These are phyloP conservation scores for Ctenosaura bakeri DNA, from an alignment of 2,797 vertebrate genomes.

Conservation along the genomic window DNA sequence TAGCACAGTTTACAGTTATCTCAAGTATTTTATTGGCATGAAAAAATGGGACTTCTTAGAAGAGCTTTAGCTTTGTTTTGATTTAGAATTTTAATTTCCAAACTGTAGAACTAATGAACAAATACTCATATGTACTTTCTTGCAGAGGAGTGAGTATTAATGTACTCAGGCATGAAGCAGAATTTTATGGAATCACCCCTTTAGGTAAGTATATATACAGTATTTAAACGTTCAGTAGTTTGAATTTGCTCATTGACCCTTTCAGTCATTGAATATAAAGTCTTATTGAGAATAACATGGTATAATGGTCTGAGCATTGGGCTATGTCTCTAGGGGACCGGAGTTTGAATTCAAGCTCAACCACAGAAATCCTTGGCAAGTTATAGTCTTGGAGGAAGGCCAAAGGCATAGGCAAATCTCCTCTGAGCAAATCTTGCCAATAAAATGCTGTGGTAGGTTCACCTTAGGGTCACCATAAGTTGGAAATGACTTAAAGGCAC, in stretches of 20 bases:
- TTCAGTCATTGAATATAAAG: neutral
- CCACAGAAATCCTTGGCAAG: too few species aligned
- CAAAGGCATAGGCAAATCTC: too few species aligned
- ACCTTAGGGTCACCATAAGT: too few species aligned
- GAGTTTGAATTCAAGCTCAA: too few species aligned
- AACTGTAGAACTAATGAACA: neutral
- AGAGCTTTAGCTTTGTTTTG: slow-evolving; percentile 11
- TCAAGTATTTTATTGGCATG: neutral
- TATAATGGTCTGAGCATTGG: too few species aligned
- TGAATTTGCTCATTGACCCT: neutral
- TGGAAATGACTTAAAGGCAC: too few species aligned
- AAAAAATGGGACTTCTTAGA: neutral
- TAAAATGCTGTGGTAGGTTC: too few species aligned
- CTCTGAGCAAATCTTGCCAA: too few species aligned
- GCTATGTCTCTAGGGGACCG: too few species aligned
- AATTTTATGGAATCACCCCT: slow-evolving; percentile 98
- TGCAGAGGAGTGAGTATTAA: slow-evolving; percentile 95
- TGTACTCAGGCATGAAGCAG: slow-evolving; percentile 95
- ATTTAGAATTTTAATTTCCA: slow-evolving; percentile 9
- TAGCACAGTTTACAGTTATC: neutral
- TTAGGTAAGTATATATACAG: slow-evolving; percentile 88
- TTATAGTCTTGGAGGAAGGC: too few species aligned
- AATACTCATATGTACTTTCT: slow-evolving; percentile 43
- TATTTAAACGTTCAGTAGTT: slow-evolving; percentile 5
- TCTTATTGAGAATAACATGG: neutral